Evolutionary conservation across 2,797 vertebrate species (phyloP), one percentile per base, ranked within the genome.

Genomic region (Bovichtus variegatus): DNA sequence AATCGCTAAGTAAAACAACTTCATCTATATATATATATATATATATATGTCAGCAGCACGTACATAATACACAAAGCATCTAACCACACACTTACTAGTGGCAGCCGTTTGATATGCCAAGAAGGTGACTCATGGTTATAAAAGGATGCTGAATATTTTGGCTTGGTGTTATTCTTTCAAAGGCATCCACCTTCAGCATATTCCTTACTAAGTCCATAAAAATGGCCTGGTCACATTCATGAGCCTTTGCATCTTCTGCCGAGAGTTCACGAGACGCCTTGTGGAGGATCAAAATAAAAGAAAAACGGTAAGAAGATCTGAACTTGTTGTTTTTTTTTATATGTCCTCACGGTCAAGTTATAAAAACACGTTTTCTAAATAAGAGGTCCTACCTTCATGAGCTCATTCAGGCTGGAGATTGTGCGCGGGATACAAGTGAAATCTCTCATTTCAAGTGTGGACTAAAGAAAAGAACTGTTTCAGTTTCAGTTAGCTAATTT

Each of bases 131-230:
- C 68, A 46, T 71, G 6, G 68, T 60, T 2, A 60, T 13, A 16
- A 65, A 78, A 2, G 34, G 38, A 44, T 71, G 60, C 21, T 59
- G 65, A 4, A 72, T 65, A 19, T 74, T 78, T 23, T 61, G 43
- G 19, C 12, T 50, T 2, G 50, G 34, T 19, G 31, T 58, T 6
- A 77, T 63, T 59, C 51, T 73, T 11, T 81, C 63, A 46, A 9
- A 11, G 12, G 16, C 11, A 2, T 51, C 41, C 47, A 64, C 9
- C 38, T 36, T 36, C 59, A 82, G 49, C 38, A 53, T 43, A 21
- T 49, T 49, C 16, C 3, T 60, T 2, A 73, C 5, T 5, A 60
- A 6, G 31, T 49, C 11, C 1, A 55, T 21, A 60, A 64, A 77
- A 53, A 29, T 41, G 1, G 4, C 57, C 23, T 4, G 16, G 57